Conservation (phyloP, 2,113 vertebrate species). For the Tachuris rubrigastra region DNA sequence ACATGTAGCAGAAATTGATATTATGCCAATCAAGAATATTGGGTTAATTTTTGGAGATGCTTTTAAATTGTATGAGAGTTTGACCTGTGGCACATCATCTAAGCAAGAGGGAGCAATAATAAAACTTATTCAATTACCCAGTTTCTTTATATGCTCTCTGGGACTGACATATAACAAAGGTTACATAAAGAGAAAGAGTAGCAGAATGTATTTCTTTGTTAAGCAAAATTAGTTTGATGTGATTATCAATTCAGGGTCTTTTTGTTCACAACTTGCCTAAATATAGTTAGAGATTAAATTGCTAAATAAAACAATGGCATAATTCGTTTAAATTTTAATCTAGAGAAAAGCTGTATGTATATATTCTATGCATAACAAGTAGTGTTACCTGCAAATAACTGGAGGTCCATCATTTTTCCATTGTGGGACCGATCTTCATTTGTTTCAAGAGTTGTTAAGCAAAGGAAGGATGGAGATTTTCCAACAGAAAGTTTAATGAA, state of each 20-base stretch:
- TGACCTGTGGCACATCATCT: neutral
- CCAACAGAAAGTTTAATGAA: neutral
- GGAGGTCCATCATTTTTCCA: neutral
- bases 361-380: neutral
- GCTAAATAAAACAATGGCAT: neutral
- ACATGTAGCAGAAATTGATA: neutral
- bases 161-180: neutral
- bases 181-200: neutral
- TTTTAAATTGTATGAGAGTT: neutral
- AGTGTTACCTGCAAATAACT: neutral
- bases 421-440: neutral
- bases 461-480: neutral
- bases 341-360: neutral
- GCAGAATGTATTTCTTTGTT: neutral
- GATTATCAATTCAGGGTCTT: neutral
- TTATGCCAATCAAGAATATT: neutral
- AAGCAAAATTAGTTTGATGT: neutral
- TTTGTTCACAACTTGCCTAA: neutral
- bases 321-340: neutral
- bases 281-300: neutral
- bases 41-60: neutral
- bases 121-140: neutral
- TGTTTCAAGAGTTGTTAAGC: neutral
- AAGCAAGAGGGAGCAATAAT: neutral
- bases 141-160: neutral